A percentile compares a stretch with the other conserved stretches of the same genome.
phyloP scores from a whole-genome alignment of 2,888 invertebrate genomes.

The Apamea sordens region DNA sequence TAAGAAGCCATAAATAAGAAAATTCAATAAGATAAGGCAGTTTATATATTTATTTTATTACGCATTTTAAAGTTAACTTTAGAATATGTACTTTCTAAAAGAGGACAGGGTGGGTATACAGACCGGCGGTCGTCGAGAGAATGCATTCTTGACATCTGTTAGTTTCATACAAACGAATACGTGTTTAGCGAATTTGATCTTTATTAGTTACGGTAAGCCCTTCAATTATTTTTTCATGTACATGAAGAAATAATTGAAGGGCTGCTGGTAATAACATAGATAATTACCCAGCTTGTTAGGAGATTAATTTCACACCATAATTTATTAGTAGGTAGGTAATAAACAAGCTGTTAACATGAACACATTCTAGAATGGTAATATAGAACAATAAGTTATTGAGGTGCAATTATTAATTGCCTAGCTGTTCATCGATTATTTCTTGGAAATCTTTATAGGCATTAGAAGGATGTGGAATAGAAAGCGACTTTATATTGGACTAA shows the following conservation, averaged over 20 bases:
- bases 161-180: no score
- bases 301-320: constrained; percentile 10
- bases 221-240: no score
- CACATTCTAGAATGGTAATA: constrained; percentile 6
- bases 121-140: no score
- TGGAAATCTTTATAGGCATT: background rate
- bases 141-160: no score
- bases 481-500: background rate
- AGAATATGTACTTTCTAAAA: no score
- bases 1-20: no score
- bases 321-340: background rate
- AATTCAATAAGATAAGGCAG: no score
- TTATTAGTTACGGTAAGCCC: no score
- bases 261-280: background rate
- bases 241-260: background rate
- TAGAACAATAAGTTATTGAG: constrained; percentile 21
- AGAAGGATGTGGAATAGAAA: background rate
- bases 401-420: constrained; percentile 15
- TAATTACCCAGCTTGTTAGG: background rate
- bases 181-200: no score
- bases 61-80: no score
- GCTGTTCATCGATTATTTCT: constrained; percentile 2
- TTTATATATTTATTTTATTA: no score
- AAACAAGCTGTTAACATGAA: background rate
- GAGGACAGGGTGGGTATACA: background rate